Conservation (phyloP, 2,888 invertebrate species). For the Julus scanicus region DNA sequence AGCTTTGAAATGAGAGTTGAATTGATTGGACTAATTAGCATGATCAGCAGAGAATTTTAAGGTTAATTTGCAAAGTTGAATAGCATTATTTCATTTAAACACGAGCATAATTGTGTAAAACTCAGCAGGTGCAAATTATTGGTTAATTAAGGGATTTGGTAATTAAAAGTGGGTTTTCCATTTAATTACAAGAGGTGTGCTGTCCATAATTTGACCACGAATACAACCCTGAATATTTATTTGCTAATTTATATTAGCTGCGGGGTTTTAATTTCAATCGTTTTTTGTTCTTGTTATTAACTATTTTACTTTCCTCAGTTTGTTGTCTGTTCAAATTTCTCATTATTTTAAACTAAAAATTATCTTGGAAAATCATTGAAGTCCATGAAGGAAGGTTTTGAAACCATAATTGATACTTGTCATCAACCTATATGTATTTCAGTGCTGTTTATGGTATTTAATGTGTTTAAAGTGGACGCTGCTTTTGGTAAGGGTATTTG, state of each 20-base stretch:
- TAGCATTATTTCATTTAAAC: background rate
- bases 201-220: background rate
- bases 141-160: background rate
- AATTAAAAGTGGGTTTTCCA: background rate
- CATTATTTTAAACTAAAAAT: background rate
- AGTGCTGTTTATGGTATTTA: background rate
- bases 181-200: background rate
- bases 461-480: background rate
- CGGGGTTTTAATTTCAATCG: slow-evolving; percentile 17
- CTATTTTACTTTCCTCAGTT: background rate
- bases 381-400: background rate
- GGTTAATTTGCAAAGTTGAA: background rate
- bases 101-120: background rate
- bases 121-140: slow-evolving; percentile 17
- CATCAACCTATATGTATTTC: background rate
- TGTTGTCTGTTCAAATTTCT: background rate
- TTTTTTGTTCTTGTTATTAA: background rate
- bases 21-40: background rate
- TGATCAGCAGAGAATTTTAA: background rate
- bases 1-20: background rate
- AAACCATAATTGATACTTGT: slow-evolving; percentile 42
- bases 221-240: slow-evolving; percentile 22
- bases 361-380: background rate
- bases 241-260: background rate
- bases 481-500: background rate